Evolutionary conservation across 2,113 vertebrate genomes (phyloP), one percentile per base, ranked within the genome.

Genomic region (Zosterops hypoxanthus): DNA sequence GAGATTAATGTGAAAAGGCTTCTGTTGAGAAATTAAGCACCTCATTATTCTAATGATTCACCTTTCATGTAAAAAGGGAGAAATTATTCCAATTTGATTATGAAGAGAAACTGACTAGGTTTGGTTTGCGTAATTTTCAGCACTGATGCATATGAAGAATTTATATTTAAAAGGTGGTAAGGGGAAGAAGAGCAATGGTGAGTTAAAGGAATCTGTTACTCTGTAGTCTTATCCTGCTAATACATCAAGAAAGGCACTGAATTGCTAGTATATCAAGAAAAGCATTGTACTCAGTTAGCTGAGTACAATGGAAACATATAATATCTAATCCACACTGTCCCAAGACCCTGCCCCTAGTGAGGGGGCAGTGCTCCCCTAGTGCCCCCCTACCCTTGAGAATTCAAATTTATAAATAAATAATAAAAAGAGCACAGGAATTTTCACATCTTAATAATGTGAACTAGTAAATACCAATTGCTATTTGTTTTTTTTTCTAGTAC

Each of bases 21-120:
- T 90, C 65, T 65, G 73, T 80, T 81, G 49, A 91, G 60, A 93
- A 95, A 94, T 93, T 90, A 96, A 77, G 44, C 52, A 95, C 57
- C 59, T 92, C 76, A 82, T 94, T 95, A 94, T 63, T 81, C 18
- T 90, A 92, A 79, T 56, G 39, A 88, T 93, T 82, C 84, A 90
- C 36, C 59, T 92, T 73, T 72, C 52, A 75, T 5, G 5, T 23
- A 86, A 50, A 56, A 84, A 94, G 34, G 87, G 13, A 86, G 24
- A 92, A 92, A 91, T 86, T 79, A 86, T 63, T 95, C 64, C 46
- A 70, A 64, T 28, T 49, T 49, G 26, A 71, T 77, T 71, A 76
- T 29, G 22, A 83, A 75, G 20, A 73, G 59, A 91, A 95, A 59
- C 33, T 28, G 29, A 89, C 44, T 42, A 87, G 17, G 14, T 63